A percentile compares a stretch with the other conserved stretches of the same genome.
Conservation (phyloP, 1,140 invertebrate genomes). For the Anastrepha ludens region DNA sequence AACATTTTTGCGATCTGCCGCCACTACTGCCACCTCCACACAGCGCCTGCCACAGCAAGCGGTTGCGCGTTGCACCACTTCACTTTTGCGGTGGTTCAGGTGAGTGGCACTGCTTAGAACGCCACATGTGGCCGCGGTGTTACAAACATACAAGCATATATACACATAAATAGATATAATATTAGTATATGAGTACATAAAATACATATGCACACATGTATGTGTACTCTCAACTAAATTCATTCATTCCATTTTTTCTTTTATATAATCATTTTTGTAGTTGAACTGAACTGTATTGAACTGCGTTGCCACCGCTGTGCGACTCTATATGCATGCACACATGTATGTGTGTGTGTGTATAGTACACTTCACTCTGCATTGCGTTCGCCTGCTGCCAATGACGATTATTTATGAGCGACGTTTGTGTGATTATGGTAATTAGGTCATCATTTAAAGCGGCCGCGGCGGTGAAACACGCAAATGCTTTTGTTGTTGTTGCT, state of each 20-base stretch:
- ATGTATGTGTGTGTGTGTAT: neutral
- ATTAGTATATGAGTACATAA: too few relatives aligned
- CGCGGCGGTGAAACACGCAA: neutral
- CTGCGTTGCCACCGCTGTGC: neutral
- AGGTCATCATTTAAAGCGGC: conserved; percentile 57
- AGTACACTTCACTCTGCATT: neutral
- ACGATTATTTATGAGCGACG: conserved; percentile 56
- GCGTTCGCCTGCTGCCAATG: conserved; percentile 29
- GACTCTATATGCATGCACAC: neutral
- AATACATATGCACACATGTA: too few relatives aligned
- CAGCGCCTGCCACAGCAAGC: neutral
- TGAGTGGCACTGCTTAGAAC: conserved; percentile 47
- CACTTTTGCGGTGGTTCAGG: conserved; percentile 16
- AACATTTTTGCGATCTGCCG: conserved; percentile 31
- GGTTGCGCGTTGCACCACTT: conserved; percentile 10
- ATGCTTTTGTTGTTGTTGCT: neutral
- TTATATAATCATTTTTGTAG: neutral
- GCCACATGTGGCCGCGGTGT: conserved; percentile 39
- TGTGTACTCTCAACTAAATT: too few relatives aligned
- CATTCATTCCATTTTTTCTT: neutral
- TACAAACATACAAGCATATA: neutral
- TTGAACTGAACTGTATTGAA: conserved; percentile 8
- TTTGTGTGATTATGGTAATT: conserved; percentile 59
- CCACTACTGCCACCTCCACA: conserved; percentile 38
- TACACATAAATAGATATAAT: neutral